A percentile compares a stretch with the other conserved stretches of the same genome.
phyloP scores from a whole-genome alignment of 1,140 invertebrate species.

The Drosophila sechellia region DNA sequence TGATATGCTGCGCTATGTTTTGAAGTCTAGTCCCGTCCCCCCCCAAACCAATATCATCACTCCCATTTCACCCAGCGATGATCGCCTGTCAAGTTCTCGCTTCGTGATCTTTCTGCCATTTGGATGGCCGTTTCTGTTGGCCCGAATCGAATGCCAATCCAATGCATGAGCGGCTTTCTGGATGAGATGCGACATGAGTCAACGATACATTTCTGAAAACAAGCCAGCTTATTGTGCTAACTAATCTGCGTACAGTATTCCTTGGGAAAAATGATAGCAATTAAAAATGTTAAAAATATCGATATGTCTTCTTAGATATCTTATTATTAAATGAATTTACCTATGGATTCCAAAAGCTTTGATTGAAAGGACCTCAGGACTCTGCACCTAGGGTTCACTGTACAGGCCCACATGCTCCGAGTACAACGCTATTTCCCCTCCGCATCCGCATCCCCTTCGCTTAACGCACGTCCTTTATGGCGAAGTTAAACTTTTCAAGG shows the following conservation, averaged over 20 bases:
- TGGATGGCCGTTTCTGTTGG: constrained; percentile 1
- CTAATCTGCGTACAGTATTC: background rate
- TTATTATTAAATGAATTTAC: too few relatives aligned
- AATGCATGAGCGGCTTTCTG: constrained; percentile 15
- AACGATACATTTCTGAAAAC: constrained; percentile 5
- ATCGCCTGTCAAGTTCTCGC: constrained; percentile 43
- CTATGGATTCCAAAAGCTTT: background rate
- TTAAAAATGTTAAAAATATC: too few relatives aligned
- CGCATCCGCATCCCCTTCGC: constrained; percentile 5
- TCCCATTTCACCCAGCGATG: constrained; percentile 5
- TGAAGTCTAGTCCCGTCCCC: constrained; percentile 30
- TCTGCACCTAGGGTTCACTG: background rate
- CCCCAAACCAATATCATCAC: background rate
- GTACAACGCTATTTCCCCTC: constrained; percentile 11
- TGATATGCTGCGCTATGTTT: constrained; percentile 74
- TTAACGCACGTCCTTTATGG: constrained; percentile 39
- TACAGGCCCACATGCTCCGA: constrained; percentile 13
- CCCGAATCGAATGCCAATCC: constrained; percentile 21
- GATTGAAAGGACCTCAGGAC: too few relatives aligned
- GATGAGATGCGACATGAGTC: constrained; percentile 15
- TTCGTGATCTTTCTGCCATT: constrained; percentile 41
- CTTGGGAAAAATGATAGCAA: background rate
- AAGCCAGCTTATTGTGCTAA: constrained; percentile 1
- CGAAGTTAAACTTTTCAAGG: constrained; percentile 71
- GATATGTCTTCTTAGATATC: too few relatives aligned